Percentiles rank a stretch among this genome's conserved stretches.
phyloP scores from a whole-genome alignment of 2,113 vertebrate species.

The Eulemur macaco region DNA sequence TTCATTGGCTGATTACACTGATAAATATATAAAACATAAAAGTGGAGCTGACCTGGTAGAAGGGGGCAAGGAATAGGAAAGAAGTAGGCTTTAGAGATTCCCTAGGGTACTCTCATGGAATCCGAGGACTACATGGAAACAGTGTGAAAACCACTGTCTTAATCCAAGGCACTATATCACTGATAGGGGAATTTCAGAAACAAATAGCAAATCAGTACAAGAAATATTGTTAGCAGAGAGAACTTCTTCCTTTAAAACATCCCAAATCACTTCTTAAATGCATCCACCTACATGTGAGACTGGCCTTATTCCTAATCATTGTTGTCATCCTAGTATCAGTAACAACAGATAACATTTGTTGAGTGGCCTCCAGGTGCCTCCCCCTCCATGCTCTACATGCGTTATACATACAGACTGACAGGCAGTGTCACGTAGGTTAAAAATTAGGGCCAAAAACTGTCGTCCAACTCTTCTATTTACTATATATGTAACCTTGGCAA shows the following conservation, averaged over 20 bases:
- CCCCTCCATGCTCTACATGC: accelerated
- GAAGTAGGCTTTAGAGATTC: not conserved
- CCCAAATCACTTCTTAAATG: not conserved
- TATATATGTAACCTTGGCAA: not conserved
- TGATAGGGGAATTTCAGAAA: not conserved
- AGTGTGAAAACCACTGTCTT: not conserved
- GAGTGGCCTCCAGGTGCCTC: accelerated
- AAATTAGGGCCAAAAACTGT: not conserved
- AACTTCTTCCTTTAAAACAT: not conserved
- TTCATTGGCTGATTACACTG: not conserved
- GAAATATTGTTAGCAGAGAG: not conserved
- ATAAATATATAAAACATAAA: not conserved
- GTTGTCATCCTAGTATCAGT: not conserved
- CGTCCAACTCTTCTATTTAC: not conserved
- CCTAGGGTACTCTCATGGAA: not conserved
- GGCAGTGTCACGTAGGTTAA: not conserved
- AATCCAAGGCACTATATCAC: not conserved
- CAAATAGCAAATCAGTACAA: not conserved
- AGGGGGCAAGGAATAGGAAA: not conserved
- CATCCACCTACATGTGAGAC: not conserved
- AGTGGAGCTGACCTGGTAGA: not conserved
- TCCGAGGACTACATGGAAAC: not conserved
- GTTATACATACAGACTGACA: accelerated
- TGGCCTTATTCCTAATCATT: not conserved
- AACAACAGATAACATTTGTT: accelerated